Evolutionary conservation across 1,140 invertebrate genomes (phyloP), one percentile per base, ranked within the genome.

Genomic region (Cheumatopsyche charites): DNA sequence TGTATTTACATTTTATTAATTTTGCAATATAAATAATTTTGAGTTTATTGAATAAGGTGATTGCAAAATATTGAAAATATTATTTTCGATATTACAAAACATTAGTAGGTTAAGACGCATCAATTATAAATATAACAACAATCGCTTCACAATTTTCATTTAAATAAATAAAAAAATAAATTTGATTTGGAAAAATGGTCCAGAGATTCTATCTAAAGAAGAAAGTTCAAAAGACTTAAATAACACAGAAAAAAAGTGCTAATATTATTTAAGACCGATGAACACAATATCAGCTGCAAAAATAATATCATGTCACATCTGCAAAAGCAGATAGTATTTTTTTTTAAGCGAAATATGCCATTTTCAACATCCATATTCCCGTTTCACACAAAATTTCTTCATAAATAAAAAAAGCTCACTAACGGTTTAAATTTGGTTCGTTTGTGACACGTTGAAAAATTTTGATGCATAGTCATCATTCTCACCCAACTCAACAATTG

Each of bases 331-430:
- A 58, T 36, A 36, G 9, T 4, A 36, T 36, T 36, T n/a, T n/a
- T n/a, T n/a, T 36, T 36, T 36, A 36, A 36, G 29, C 29, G 9
- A 36, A 4, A 36, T 36, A n/a, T n/a, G n/a, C n/a, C 29, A 36
- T 17, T 15, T 52, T 36, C 47, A 9, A 19, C 47, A 45, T 45
- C 43, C 43, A n/a, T 45, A n/a, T 52, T 36, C 29, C 19, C 19
- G n/a, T 52, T 52, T 47, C 45, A 47, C 47, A 52, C 47, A 52
- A 7, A 52, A 52, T 52, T 17, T 66, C 12, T 65, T n/a, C 41
- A 66, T 47, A 66, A 66, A 66, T 66, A 66, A 45, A 66, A 66
- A 66, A 66, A 66, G 63, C 63, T 66, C 63, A 66, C 63, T 66
- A 66, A 66, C 63, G 47, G 63, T 25, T 66, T 42, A 63, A 42